phyloP scores from a whole-genome alignment of 2,888 invertebrate species.

The Myopa testacea region DNA sequence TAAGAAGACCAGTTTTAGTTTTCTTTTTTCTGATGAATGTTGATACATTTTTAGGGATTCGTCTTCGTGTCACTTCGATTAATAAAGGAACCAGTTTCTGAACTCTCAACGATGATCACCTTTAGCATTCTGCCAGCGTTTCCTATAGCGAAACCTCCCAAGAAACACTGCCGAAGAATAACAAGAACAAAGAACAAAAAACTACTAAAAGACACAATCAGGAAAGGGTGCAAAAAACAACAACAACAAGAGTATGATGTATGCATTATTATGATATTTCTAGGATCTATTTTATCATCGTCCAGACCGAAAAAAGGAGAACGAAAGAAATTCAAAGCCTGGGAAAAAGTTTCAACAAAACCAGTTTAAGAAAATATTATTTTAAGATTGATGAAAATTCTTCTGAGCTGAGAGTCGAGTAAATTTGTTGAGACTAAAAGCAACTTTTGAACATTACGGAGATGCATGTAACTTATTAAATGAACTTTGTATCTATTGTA shows the following conservation, averaged over 20 bases:
- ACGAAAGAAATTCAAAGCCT: slow-evolving; percentile 37
- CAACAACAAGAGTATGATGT: not conserved
- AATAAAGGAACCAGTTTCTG: slow-evolving; percentile 48
- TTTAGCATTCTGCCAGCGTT: slow-evolving; percentile 10
- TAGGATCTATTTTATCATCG: not conserved
- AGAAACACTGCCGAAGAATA: slow-evolving; percentile 37
- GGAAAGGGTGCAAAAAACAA: slow-evolving; percentile 18
- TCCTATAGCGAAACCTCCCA: not conserved
- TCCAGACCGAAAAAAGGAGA: slow-evolving; percentile 14
- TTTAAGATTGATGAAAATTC: not conserved
- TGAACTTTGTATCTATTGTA: too few relatives aligned
- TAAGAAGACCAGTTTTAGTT: slow-evolving; percentile 47
- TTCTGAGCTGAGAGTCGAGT: too few relatives aligned
- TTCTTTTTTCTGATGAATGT: slow-evolving; percentile 11
- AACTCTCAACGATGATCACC: slow-evolving; percentile 16
- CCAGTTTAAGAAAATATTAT: slow-evolving; percentile 39
- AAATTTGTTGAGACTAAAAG: too few relatives aligned
- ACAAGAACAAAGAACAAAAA: not conserved
- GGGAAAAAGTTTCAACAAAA: slow-evolving; percentile 46
- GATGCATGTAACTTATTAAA: too few relatives aligned
- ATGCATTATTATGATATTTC: not conserved
- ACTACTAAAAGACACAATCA: not conserved
- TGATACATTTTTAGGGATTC: slow-evolving; percentile 46
- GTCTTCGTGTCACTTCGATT: slow-evolving; percentile 55
- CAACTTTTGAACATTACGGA: too few relatives aligned